These are phyloP conservation scores for Bombus ignitus DNA, from an alignment of 1,140 invertebrate genomes.

Conservation along the genomic window DNA sequence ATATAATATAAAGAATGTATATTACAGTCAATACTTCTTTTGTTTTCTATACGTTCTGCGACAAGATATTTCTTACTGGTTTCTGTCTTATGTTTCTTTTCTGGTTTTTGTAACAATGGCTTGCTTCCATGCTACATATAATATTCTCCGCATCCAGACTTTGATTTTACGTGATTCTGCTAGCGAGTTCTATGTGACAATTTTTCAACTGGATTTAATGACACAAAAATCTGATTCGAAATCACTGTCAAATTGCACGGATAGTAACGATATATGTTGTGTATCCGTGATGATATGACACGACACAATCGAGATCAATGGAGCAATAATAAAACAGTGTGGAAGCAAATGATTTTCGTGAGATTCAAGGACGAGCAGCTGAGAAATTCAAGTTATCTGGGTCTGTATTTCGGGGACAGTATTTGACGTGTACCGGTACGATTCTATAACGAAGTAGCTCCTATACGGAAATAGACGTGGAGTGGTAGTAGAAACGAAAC, in stretches of 20 bases:
- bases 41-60: no score
- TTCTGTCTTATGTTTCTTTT: background rate
- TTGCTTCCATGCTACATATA: background rate
- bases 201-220: background rate
- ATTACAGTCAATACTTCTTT: no score
- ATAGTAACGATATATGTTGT: no score
- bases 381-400: conserved; percentile 37
- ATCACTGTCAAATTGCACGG: background rate
- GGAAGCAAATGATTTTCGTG: conserved; percentile 4
- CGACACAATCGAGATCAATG: background rate
- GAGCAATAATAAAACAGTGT: background rate
- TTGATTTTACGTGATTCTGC: no score
- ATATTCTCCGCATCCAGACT: background rate
- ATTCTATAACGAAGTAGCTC: conserved; percentile 54
- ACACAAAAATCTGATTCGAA: no score
- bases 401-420: conserved; percentile 48
- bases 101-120: background rate
- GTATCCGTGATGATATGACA: background rate
- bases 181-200: no score
- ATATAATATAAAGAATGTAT: conserved; percentile 84
- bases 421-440: conserved; percentile 43
- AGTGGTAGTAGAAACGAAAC: conserved; percentile 15
- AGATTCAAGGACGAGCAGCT: conserved; percentile 44
- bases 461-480: conserved; percentile 62
- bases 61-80: background rate